Percentiles rank a stretch among this genome's conserved stretches.
phyloP scores from a whole-genome alignment of 2,113 vertebrate genomes.

The Ochotona curzoniae region DNA sequence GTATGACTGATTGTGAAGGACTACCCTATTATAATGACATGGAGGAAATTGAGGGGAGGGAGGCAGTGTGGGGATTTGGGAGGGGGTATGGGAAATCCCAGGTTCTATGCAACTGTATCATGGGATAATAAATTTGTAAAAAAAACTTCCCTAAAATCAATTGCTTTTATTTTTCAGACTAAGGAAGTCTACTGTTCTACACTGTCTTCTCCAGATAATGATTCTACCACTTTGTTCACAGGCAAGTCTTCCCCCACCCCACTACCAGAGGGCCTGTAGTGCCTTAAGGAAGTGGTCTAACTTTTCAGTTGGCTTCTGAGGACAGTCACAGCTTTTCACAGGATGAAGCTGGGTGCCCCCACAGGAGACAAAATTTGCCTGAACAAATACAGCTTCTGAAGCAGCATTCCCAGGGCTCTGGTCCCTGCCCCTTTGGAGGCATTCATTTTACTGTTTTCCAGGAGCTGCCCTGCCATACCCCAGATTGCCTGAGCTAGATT shows the following conservation, averaged over 20 bases:
- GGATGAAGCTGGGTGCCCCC: neutral
- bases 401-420: too few relatives aligned
- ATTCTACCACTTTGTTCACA: neutral
- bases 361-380: neutral
- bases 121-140: neutral
- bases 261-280: neutral
- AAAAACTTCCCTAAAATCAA: neutral
- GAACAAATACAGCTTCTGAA: neutral
- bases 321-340: neutral
- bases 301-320: neutral
- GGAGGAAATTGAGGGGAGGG: too few relatives aligned
- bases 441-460: neutral
- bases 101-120: too few relatives aligned
- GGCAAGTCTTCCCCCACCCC: too few relatives aligned
- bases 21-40: too few relatives aligned
- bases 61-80: too few relatives aligned
- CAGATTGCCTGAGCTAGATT: neutral
- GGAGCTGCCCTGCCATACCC: neutral
- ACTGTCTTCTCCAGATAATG: neutral
- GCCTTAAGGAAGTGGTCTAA: too few relatives aligned
- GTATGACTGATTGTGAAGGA: too few relatives aligned
- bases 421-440: too few relatives aligned
- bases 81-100: too few relatives aligned
- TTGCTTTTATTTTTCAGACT: neutral
- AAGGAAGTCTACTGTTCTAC: neutral